Evolutionary conservation across 2,113 vertebrate species (phyloP).

Genomic region (Mobula hypostoma): DNA sequence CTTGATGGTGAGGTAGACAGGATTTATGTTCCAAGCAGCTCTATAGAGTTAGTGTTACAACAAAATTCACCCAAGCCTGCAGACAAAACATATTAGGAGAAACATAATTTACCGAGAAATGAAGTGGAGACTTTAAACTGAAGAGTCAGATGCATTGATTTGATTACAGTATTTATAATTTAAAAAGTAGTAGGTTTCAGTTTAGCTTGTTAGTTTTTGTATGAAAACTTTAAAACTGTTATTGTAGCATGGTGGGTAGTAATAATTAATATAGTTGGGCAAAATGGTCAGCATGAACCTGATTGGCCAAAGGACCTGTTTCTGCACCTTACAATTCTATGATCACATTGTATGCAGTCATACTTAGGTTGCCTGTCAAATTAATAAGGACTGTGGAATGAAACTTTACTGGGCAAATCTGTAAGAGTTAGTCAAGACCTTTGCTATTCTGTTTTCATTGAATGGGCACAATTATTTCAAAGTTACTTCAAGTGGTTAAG

Average conservation of each 20-base stretch:
- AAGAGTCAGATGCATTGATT: not conserved
- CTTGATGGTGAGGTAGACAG: not conserved
- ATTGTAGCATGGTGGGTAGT: not conserved
- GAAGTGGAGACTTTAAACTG: not conserved
- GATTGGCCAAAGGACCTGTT: too few relatives aligned
- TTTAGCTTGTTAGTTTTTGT: not conserved
- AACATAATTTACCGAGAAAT: not conserved
- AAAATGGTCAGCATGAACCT: too few relatives aligned
- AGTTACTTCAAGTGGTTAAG: not conserved
- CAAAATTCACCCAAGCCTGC: not conserved
- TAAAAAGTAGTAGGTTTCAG: not conserved
- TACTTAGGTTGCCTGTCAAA: not conserved
- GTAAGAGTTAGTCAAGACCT: not conserved
- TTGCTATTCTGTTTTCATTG: not conserved
- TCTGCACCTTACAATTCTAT: too few relatives aligned
- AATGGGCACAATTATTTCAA: not conserved
- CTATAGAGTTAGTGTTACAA: not conserved
- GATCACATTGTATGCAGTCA: not conserved
- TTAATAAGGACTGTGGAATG: slow-evolving; percentile 11
- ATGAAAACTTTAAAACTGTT: slow-evolving; percentile 33
- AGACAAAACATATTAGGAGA: not conserved
- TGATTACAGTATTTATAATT: not conserved
- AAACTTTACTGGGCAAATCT: not conserved
- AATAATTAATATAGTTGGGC: too few relatives aligned
- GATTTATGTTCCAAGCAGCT: not conserved